A percentile compares a stretch with the other conserved stretches of the same genome.
Evolutionary conservation across 2,113 vertebrate species (phyloP).

Genomic region (Nesoenas mayeri): DNA sequence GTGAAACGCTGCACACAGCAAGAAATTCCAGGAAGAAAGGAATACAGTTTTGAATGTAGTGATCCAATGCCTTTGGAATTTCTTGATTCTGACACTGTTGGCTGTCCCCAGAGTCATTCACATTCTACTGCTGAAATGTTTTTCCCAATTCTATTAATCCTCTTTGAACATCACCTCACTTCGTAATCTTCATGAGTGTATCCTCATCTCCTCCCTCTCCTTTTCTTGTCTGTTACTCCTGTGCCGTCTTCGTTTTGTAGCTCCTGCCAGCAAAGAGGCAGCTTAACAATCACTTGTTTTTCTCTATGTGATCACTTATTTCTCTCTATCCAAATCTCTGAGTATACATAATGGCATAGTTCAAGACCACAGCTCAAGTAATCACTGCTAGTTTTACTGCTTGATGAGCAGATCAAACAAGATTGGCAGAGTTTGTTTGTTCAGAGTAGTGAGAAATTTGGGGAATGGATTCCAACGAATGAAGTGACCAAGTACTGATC

Average conservation of each 20-base stretch:
- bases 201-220: not conserved
- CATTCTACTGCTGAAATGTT: not conserved
- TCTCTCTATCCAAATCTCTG: not conserved
- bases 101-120: not conserved
- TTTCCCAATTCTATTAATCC: not conserved
- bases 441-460: not conserved
- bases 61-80: not conserved
- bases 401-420: not conserved
- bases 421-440: not conserved
- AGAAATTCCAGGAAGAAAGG: not conserved
- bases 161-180: not conserved
- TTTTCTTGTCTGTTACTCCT: not conserved
- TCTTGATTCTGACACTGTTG: not conserved
- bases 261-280: not conserved
- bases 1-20: not conserved
- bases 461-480: not conserved
- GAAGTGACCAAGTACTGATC: not conserved
- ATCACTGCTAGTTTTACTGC: not conserved
- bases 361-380: not conserved
- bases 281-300: not conserved
- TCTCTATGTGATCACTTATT: not conserved
- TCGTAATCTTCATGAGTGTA: not conserved
- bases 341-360: not conserved
- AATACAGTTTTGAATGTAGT: not conserved
- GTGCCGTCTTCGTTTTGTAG: not conserved